Evolutionary conservation across 2,797 vertebrate species (phyloP), one percentile per base, ranked within the genome.

Genomic region (Sebastiscus tertius): DNA sequence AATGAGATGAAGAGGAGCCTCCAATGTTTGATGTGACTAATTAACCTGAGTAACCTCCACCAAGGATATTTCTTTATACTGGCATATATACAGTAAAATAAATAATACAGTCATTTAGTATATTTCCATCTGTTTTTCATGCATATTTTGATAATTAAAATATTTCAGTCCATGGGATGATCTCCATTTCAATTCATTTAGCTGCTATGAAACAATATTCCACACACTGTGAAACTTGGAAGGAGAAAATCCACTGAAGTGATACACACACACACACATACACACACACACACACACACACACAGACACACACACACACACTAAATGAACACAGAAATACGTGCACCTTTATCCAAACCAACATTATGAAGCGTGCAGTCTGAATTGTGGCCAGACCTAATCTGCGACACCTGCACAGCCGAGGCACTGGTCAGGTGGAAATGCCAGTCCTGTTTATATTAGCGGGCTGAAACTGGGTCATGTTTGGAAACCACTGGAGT

Each of bases 371-470:
- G 58, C 3, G 1, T 56, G 68, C 42, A 65, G 71, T 42, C 62
- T 67, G 12, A 85, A 75, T 3, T 56, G 46, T 66, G n/a, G 36
- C 52, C 34, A 39, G 11, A 31, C 10, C 67, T 76, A 71, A 84
- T 86, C 56, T 80, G 72, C 22, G 1, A 75, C 88, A 86, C 75
- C 79, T 75, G 85, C 82, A 75, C 36, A 66, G 58, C 22, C 2
- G 26, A 74, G 82, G 66, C 72, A 61, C 65, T 66, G 75, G 79
- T 86, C 77, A 71, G 76, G 62, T 82, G 77, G 72, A 85, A 85
- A 87, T 66, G 75, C 1, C 71, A 88, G 72, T 31, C 29, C 82
- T 86, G 83, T 86, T 89, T 86, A 86, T 81, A 80, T 79, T 84
- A 78, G 66, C 31, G 61, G 61, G 34, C 71, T 76, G 64, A 81